Evolutionary conservation across 2,797 vertebrate genomes (phyloP).

Genomic region (Echeneis naucrates): DNA sequence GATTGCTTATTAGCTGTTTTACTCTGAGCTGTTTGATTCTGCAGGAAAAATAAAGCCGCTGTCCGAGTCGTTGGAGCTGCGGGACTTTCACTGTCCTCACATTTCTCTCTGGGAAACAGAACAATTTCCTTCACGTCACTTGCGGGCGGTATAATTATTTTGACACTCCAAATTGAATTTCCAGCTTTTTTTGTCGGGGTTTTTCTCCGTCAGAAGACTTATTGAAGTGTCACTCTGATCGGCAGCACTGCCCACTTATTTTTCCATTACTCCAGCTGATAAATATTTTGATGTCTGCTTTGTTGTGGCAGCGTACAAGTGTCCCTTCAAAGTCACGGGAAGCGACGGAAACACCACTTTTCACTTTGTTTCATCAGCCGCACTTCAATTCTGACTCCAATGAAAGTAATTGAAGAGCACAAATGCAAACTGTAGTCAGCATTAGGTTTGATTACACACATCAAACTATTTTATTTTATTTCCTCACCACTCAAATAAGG

Average conservation of each 20-base stretch:
- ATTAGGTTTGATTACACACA: conserved; percentile 3
- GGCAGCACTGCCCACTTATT: conserved; percentile 32
- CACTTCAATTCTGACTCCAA: conserved; percentile 4
- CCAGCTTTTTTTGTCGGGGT: conserved; percentile 23
- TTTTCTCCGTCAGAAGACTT: conserved; percentile 34
- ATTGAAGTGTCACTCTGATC: conserved; percentile 48
- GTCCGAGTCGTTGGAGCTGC: conserved; percentile 8
- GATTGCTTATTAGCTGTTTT: neutral
- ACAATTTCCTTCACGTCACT: conserved; percentile 28
- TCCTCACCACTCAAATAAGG: neutral
- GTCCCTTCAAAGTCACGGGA: conserved; percentile 43
- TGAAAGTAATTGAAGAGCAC: neutral
- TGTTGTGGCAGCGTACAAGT: neutral
- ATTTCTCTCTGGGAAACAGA: conserved; percentile 21
- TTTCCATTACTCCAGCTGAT: conserved; percentile 54
- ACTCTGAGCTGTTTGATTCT: neutral
- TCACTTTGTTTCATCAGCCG: neutral
- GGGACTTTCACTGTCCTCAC: neutral
- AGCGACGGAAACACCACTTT: neutral
- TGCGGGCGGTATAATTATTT: conserved; percentile 8
- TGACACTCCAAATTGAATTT: conserved; percentile 59
- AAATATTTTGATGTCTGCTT: conserved; percentile 51
- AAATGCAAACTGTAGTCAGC: neutral
- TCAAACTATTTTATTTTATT: neutral
- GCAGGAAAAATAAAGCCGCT: neutral